Base-by-base conservation (phyloP, 2,113 vertebrate genomes). In the Prunella himalayana region DNA sequence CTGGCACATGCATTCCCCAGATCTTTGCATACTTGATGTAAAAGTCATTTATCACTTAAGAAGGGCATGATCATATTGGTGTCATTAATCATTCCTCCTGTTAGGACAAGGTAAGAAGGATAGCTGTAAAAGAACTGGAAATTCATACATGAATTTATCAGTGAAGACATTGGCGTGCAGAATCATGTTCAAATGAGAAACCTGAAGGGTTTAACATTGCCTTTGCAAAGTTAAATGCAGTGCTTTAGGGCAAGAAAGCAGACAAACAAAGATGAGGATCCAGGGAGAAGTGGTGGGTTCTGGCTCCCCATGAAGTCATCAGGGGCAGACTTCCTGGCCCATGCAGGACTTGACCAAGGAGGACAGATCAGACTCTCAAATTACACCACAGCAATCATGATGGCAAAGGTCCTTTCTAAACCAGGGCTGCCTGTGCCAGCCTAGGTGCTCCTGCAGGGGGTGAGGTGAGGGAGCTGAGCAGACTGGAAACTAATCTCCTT, bases 11-110 rank as follows among this genome's bases (percentile, higher is more conserved):
- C 3, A 3, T 92, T 71, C 11, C 42, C 7, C 28, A 69, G 33
- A 72, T 90, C 42, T 90, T 85, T 77, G 24, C 30, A 45, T 20
- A 65, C 25, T 6, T 56, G 25, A 57, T 70, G 33, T 65, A 57
- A 59, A 84, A 92, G n/a, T 21, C 6, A 72, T 91, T 57, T 76
- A 56, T 91, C n/a, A 18, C 13, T 66, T 65, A 23, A 91, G 53
- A 84, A 76, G 11, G 50, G 5, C 13, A 16, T 28, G 45, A 39
- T 63, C 57, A 83, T 57, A 53, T 16, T 72, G 24, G 13, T 65
- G 22, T 25, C 57, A 66, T 77, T 73, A 82, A 66, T 87, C 70
- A 63, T 42, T 76, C 49, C 42, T 81, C 33, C 14, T 66, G 4
- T 61, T 50, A 61, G 49, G 42, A 59, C 21, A 44, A 80, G 25